Evolutionary conservation across 2,113 vertebrate species (phyloP), one percentile per base, ranked within the genome.

Genomic region (Sigmodon hispidus): DNA sequence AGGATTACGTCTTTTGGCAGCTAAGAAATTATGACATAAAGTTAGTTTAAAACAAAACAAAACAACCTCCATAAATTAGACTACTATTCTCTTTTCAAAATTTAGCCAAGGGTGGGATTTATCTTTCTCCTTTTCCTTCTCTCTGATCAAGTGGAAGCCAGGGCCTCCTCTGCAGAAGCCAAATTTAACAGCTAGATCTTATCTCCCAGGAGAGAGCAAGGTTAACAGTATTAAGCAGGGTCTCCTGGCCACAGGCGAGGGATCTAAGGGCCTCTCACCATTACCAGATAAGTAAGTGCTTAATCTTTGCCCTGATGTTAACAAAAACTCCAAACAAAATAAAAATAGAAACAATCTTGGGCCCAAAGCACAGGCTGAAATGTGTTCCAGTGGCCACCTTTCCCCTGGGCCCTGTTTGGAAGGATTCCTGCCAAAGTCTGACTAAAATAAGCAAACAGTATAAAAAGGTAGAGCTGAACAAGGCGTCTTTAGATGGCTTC

Each of bases 1-100:
- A 90, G 98, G 98, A 98, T 7, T 87, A 97, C 48, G 3, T 92
- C 92, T 98, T 97, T 96, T 91, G 94, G 96, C 98, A 98, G 96
- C 89, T 95, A 89, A 95, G 90, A 94, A 97, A 98, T 97, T 97
- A 95, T 79, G 93, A 97, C 96, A 95, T 79, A 72, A 95, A 97
- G 92, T 96, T 89, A 97, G 69, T 97, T 97, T 94, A 80, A 81
- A 7, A 90, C 26, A 85, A 85, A 85, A 85, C 72, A 80, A 87
- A 96, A 90, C 77, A 96, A 94, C 80, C 95, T 96, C 75, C 93
- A 96, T 96, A 97, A 98, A 97, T 97, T 91, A 97, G 96, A 91
- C 96, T 96, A 97, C 96, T 92, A 97, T 96, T 95, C 94, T 76
- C 45, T 95, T 97, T 96, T 95, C 50, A 86, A 77, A 94, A 95